Conservation (phyloP, 2,113 vertebrate species). For the Procapra przewalskii region DNA sequence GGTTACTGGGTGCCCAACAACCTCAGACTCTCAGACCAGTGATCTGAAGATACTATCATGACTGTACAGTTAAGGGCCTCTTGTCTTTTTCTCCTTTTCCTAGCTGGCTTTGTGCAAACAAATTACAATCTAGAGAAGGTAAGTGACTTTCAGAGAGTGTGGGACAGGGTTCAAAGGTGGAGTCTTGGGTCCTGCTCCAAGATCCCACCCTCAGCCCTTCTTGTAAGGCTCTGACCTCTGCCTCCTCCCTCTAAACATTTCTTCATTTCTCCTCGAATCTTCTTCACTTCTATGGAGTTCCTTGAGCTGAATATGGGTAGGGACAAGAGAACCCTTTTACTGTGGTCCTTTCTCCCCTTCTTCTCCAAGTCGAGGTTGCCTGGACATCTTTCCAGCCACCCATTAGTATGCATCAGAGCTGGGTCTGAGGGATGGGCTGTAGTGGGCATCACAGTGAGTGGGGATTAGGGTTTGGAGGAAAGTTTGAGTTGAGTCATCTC, state of each 20-base stretch:
- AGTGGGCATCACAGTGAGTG: accelerated
- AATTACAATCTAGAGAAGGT: neutral
- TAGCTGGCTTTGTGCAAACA: neutral
- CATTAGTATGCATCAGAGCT: neutral
- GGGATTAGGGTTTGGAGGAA: neutral
- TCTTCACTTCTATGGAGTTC: neutral
- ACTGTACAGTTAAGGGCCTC: neutral
- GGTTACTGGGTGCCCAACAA: neutral
- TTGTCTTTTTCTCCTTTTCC: neutral
- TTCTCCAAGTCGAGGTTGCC: neutral
- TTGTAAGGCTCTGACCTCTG: neutral
- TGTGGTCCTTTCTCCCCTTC: neutral
- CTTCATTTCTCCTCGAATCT: neutral
- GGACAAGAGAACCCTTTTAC: neutral
- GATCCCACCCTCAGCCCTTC: neutral
- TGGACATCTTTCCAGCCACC: neutral
- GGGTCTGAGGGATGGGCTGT: too few species aligned
- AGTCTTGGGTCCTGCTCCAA: neutral
- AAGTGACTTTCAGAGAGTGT: neutral
- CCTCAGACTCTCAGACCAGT: neutral
- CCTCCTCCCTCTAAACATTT: neutral
- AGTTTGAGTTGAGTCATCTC: neutral
- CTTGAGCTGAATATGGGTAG: neutral
- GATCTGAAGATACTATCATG: neutral
- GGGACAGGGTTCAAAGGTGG: accelerated